These are phyloP conservation scores for Trichopria drosophilae DNA, from an alignment of 2,888 invertebrate species.

Conservation along the genomic window DNA sequence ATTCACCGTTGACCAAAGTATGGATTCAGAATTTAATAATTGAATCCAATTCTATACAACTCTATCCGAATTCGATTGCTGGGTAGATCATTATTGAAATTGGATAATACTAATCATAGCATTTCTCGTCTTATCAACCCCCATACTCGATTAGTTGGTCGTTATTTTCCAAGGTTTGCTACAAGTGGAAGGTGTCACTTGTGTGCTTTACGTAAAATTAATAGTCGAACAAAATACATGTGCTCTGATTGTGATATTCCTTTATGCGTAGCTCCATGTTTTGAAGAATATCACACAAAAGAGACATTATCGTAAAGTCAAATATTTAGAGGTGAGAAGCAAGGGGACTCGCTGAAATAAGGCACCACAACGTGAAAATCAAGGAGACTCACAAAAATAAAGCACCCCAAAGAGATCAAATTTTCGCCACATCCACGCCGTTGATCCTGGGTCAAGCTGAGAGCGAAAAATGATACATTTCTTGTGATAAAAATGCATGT, in stretches of 20 bases:
- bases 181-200: conserved; percentile 23
- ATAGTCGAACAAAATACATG: conserved; percentile 12
- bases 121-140: too few relatives aligned
- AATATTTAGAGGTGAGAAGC: conserved; percentile 4
- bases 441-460: conserved; percentile 8
- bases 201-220: conserved; percentile 13
- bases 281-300: conserved; percentile 17
- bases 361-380: too few relatives aligned
- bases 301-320: conserved; percentile 15
- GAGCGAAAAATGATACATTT: too few relatives aligned
- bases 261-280: conserved; percentile 13
- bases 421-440: conserved; percentile 16
- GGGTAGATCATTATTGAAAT: too few relatives aligned
- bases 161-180: conserved; percentile 13
- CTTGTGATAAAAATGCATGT: too few relatives aligned
- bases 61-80: too few relatives aligned
- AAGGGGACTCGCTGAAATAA: background rate
- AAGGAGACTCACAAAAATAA: too few relatives aligned
- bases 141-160: conserved; percentile 20
- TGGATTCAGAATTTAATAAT: too few relatives aligned
- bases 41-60: too few relatives aligned
- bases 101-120: too few relatives aligned
- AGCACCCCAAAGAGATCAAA: conserved; percentile 8
- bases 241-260: conserved; percentile 12
- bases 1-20: too few relatives aligned